Percentiles rank a stretch among this genome's conserved stretches.
Evolutionary conservation across 2,113 vertebrate species (phyloP).

Genomic region (Excalfactoria chinensis): DNA sequence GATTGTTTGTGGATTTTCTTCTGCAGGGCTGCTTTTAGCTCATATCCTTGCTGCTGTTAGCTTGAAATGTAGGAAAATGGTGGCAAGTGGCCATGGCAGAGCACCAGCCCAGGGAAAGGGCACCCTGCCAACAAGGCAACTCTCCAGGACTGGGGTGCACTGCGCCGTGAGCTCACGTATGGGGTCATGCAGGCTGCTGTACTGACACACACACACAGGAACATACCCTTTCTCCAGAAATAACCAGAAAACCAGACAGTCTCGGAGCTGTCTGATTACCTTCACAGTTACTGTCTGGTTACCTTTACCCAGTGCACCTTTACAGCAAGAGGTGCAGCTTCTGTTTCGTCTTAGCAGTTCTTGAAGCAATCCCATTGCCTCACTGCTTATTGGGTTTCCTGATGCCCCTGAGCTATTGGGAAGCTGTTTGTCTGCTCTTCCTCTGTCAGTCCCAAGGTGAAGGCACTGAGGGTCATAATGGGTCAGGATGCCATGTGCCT

Average conservation of each 20-base stretch:
- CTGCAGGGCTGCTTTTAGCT: background rate
- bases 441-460: background rate
- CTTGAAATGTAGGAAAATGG: background rate
- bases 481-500: background rate
- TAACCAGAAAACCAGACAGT: background rate
- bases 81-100: background rate
- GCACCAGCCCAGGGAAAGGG: background rate
- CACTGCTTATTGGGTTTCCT: background rate
- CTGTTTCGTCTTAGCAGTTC: background rate
- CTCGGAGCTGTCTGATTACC: background rate
- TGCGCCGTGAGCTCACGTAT: no score
- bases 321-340: background rate
- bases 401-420: background rate
- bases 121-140: background rate
- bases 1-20: background rate
- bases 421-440: rapidly evolving
- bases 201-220: background rate
- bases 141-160: background rate
- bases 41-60: background rate
- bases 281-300: no score
- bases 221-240: background rate
- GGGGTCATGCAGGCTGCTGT: background rate
- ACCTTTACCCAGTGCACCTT: background rate
- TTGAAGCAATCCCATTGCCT: background rate
- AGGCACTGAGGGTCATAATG: rapidly evolving